These are phyloP conservation scores for Aphelinus atriplicis DNA, from an alignment of 1,140 invertebrate species.

Conservation along the genomic window DNA sequence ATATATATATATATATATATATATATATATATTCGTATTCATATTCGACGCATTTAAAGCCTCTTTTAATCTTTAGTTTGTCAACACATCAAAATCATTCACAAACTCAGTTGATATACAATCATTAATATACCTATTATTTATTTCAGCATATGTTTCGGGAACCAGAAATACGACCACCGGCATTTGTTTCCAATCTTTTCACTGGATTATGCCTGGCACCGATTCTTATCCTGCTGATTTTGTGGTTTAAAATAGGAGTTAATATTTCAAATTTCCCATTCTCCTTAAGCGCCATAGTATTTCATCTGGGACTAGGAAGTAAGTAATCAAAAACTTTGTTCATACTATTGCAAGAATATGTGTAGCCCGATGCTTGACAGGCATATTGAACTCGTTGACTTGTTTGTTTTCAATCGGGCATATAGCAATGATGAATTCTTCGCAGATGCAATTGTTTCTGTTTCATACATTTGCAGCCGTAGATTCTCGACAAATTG, in stretches of 20 bases:
- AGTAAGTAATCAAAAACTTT: slow-evolving; percentile 64
- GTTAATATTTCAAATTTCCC: slow-evolving; percentile 90
- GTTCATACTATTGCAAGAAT: slow-evolving; percentile 10
- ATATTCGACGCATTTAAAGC: too few relatives aligned
- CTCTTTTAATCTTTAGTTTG: too few relatives aligned
- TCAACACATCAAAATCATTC: too few relatives aligned
- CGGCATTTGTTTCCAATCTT: slow-evolving; percentile 85
- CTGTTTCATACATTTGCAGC: slow-evolving; percentile 56
- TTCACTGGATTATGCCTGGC: slow-evolving; percentile 87
- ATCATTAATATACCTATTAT: slow-evolving; percentile 10
- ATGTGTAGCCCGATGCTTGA: slow-evolving; percentile 52
- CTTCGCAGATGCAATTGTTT: slow-evolving; percentile 56
- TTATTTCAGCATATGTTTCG: slow-evolving; percentile 88
- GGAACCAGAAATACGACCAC: slow-evolving; percentile 89
- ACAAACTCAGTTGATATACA: too few relatives aligned
- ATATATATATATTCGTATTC: not conserved
- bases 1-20: slow-evolving; percentile 35
- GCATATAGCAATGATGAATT: slow-evolving; percentile 57
- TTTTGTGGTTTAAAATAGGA: slow-evolving; percentile 89
- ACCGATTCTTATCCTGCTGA: slow-evolving; percentile 85
- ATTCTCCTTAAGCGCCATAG: slow-evolving; percentile 77
- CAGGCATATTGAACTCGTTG: slow-evolving; percentile 43
- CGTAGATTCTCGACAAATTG: slow-evolving; percentile 57
- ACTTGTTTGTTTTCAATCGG: slow-evolving; percentile 54
- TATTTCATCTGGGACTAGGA: slow-evolving; percentile 87